These are phyloP conservation scores for Crossoptilon crossoptilon DNA, from an alignment of 2,797 vertebrate genomes.

Conservation along the genomic window DNA sequence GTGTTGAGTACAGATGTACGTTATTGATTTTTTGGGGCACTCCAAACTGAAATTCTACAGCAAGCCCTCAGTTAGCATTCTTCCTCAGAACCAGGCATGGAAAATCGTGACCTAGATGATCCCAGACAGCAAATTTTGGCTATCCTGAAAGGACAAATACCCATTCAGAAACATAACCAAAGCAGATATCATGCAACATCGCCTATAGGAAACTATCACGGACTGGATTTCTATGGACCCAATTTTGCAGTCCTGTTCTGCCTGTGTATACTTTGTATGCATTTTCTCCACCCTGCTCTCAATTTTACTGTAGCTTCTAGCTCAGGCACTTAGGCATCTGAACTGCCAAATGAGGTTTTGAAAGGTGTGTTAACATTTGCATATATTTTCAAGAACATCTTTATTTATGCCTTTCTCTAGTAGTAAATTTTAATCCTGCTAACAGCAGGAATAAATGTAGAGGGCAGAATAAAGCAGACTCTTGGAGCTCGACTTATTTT, in stretches of 20 bases:
- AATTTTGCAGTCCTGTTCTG: constrained; percentile 10
- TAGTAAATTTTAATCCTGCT: constrained; percentile 69
- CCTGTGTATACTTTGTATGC: constrained; percentile 39
- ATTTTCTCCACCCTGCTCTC: constrained; percentile 42
- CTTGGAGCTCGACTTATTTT: constrained; percentile 55
- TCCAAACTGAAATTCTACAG: background rate
- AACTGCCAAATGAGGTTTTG: constrained; percentile 68
- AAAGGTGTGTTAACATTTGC: constrained; percentile 68
- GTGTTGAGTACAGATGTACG: background rate
- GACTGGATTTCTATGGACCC: background rate
- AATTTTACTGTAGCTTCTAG: constrained; percentile 64
- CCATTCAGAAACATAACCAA: background rate
- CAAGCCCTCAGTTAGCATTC: background rate
- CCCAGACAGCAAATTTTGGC: background rate
- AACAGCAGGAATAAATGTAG: constrained; percentile 64
- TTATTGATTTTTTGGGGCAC: constrained; percentile 50
- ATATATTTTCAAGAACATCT: constrained; percentile 69
- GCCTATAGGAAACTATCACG: background rate
- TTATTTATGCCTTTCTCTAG: constrained; percentile 69
- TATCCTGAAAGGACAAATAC: background rate
- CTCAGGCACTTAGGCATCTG: constrained; percentile 60
- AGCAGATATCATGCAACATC: background rate
- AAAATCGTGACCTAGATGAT: constrained; percentile 20
- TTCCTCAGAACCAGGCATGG: background rate
- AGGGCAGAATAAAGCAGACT: constrained; percentile 64